Evolutionary conservation across 2,113 vertebrate species (phyloP), one percentile per base, ranked within the genome.

Genomic region (Electrona antarctica): DNA sequence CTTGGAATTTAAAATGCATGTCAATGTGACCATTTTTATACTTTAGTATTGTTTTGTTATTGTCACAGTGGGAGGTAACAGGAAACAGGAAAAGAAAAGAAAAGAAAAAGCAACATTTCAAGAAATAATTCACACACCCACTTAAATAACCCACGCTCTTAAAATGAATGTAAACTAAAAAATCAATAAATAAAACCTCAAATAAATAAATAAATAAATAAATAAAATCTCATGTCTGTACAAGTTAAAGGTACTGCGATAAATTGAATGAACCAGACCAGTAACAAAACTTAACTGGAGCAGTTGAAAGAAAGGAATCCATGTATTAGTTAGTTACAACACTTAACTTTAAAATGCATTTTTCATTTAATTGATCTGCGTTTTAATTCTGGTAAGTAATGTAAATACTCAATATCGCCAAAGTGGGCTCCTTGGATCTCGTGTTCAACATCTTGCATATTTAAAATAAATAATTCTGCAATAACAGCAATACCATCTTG

Each of bases 201-300:
- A 41, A 81, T 87, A 81, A 89, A 79, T 70, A 59, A 86, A n/a
- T 81, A 55, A 60, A 88, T 81, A 82, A 87, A 88, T 86, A 87
- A 88, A 86, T 89, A 86, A 76, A 84, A 89, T 91, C 71, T 88
- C 59, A 90, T 87, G 88, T 90, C 81, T 93, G 89, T 91, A 87
- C 87, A 91, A 79, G 82, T 84, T 86, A 82, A 88, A 79, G 71
- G 55, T 84, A 64, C 75, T 58, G 65, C 71, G 74, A 77, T 73
- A 70, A 71, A 77, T 79, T 63, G 76, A 70, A 80, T 67, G 46
- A 68, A 74, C 55, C 41, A 8, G 11, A 54, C 54, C 59, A 60
- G 54, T 82, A 21, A 69, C 51, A 60, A 69, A 66, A 76, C 33
- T 41, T n/a, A 41, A 69, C 49, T 51, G 41, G 66, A 77, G 71